Base-by-base conservation (phyloP, 92 coral and sea anemone genomes). In the Heliopora coerulea region DNA sequence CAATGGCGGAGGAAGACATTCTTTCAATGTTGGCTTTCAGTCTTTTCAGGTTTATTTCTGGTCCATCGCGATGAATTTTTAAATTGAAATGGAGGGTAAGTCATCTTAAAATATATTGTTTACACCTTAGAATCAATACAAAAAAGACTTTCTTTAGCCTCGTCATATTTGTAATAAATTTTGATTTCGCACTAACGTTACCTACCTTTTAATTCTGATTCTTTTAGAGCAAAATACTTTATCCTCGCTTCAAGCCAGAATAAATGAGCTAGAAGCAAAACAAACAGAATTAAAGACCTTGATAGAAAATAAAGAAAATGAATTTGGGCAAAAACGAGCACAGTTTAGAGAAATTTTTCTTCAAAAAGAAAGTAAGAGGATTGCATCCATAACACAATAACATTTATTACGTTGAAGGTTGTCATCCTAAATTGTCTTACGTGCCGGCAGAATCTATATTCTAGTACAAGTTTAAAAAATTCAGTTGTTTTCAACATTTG, bases 281-380 rank as follows among this genome's bases (percentile, higher is more conserved):
- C 91, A 95, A 68, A 62, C 75, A 27, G 86, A 86, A 50, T 88
- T 87, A 17, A 57, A 78, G 31, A 27, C 80, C 54, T 79, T 80
- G 27, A 87, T 83, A 54, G 86, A 88, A 75, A 72, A 68, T 41
- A 82, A 75, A 50, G 99, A 95, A 79, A 83, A 78, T 75, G 99
- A 95, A 49, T 95, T 90, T 54, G 99, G 99, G 6, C 88, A 86
- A 72, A 91, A 87, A 52, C 73, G 99, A 81, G 99, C 99, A 21
- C 82, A 83, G 65, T 88, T 95, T 81, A 90, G 85, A 75, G 96
- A 87, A 35, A 85, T 95, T 34, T 95, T 80, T 56, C 67, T 95
- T 59, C 83, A 91, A n/a, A 87, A 89, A 76, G 99, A 95, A 86
- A 92, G 99, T 95, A 65, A 30, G 86, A 48, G 20, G n/a, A 14